Base-by-base conservation (phyloP, 2,888 invertebrate species). In the Thelaira solivaga region DNA sequence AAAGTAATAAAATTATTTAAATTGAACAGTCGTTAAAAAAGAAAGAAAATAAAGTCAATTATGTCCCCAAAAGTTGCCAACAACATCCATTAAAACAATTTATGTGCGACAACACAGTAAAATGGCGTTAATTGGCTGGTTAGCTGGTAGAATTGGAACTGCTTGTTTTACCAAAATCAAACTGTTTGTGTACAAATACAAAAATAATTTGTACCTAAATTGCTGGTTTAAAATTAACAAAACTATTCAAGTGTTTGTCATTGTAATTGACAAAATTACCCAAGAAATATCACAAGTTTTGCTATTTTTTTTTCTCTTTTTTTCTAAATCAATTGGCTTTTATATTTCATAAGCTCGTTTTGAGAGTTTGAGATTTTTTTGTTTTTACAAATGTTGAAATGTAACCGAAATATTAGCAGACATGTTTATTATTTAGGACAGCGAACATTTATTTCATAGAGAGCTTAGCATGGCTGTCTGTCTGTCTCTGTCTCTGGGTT, bases 381-480 rank as follows among this genome's bases (percentile, higher is more conserved):
- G n/a, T n/a, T n/a, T 20, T 55, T 18, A 47, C 51, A 49, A 45
- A 11, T 51, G 49, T 69, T 61, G 49, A 49, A 69, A 49, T 61
- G 5, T 41, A 22, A 69, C 31, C 59, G 49, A 69, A 49, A 31
- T 69, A 69, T 47, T 69, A 31, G 47, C 53, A 64, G 62, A 55
- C 55, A 72, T 72, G 72, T 72, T 55, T 64, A 55, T 72, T 72
- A 64, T 72, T 64, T 72, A 72, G 72, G 72, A 72, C 64, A 72
- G 47, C 36, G 39, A 53, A 72, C 47, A 64, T 64, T 11, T 8
- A 49, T 36, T 24, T 53, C 36, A 72, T 57, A 20, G 39, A 31
- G 22, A 72, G 11, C 16, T 22, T 4, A 18, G 16, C 16, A 16
- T 31, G 13, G 18, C 10, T 22, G 8, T 20, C 13, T 43, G 34